These are phyloP conservation scores for Pontoporia blainvillei DNA, from an alignment of 2,113 vertebrate genomes.

Conservation along the genomic window DNA sequence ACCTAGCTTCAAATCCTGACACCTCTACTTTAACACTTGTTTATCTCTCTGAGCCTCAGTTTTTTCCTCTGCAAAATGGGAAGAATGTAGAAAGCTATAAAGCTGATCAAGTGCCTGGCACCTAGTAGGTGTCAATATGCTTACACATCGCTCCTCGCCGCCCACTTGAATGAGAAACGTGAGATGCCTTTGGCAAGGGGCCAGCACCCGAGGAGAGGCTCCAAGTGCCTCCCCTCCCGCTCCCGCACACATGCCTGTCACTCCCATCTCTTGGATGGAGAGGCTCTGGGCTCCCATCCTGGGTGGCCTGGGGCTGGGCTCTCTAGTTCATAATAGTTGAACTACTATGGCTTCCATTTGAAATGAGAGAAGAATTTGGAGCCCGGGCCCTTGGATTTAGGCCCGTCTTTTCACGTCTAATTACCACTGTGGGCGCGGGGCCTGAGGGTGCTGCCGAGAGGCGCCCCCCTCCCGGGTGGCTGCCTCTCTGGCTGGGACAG, in stretches of 20 bases:
- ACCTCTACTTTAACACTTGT: slow-evolving; percentile 16
- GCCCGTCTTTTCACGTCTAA: neutral
- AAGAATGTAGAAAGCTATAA: neutral
- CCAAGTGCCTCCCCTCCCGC: fast-evolving
- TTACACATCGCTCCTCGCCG: neutral
- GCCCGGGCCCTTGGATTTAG: neutral
- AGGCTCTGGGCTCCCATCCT: neutral
- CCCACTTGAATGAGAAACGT: neutral
- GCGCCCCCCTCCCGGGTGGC: neutral
- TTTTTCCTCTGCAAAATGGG: neutral
- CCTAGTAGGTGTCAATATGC: neutral
- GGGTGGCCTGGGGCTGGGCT: neutral
- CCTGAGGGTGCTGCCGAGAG: neutral
- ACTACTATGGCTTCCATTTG: neutral
- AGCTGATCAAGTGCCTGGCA: neutral
- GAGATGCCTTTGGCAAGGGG: neutral
- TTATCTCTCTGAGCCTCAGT: neutral
- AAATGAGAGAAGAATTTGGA: neutral
- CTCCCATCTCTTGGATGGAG: neutral
- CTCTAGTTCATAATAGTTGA: neutral
- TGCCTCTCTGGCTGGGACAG: slow-evolving; percentile 49
- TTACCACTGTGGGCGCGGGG: neutral
- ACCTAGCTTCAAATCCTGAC: neutral
- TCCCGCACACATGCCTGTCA: fast-evolving
- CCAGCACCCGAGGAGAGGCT: neutral